These are phyloP conservation scores for Caenorhabditis parvicauda DNA, from an alignment of 2,888 invertebrate genomes.

Conservation along the genomic window DNA sequence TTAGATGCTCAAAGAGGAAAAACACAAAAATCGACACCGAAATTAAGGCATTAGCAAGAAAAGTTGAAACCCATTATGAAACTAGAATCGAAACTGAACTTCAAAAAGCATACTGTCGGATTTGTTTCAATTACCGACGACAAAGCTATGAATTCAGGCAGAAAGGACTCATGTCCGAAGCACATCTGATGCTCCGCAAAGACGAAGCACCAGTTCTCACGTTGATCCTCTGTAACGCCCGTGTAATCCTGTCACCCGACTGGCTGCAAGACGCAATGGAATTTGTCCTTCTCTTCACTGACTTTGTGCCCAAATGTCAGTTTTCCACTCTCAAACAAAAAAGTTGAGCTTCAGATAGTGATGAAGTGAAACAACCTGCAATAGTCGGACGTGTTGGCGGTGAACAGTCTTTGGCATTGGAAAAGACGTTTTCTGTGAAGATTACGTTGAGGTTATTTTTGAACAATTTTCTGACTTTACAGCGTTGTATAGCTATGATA, in stretches of 20 bases:
- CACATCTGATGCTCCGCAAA: slow-evolving; percentile 55
- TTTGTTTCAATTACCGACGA: too few species aligned
- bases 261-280: slow-evolving; percentile 55
- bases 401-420: background rate
- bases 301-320: slow-evolving; percentile 43
- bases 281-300: slow-evolving; percentile 48
- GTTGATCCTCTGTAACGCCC: slow-evolving; percentile 50
- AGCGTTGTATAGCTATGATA: too few species aligned
- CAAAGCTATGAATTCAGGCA: too few species aligned
- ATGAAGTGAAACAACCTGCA: slow-evolving; percentile 12
- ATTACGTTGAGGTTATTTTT: slow-evolving; percentile 21
- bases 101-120: too few species aligned
- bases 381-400: background rate
- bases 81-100: too few species aligned
- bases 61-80: too few species aligned
- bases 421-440: slow-evolving; percentile 30
- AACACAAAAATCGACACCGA: too few species aligned
- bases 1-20: too few species aligned
- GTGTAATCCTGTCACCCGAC: slow-evolving; percentile 55
- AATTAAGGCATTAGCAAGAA: too few species aligned
- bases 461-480: background rate
- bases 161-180: slow-evolving; percentile 41
- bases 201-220: slow-evolving; percentile 56
- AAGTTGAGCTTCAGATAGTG: slow-evolving; percentile 8
- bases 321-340: background rate